Conservation (phyloP, 1,140 invertebrate species). For the Brachionus paranguensis region DNA sequence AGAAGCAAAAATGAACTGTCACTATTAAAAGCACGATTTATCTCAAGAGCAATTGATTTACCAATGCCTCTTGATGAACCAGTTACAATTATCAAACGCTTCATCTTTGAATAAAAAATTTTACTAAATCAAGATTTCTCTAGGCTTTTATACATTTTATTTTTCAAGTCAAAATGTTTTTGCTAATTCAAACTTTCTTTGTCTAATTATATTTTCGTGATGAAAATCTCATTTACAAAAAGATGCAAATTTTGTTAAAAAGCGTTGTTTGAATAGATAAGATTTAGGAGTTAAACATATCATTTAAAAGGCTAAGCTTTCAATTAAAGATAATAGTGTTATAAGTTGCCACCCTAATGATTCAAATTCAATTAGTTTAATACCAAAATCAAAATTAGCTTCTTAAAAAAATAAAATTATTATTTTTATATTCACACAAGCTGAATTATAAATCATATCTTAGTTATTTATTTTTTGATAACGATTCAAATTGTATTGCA, state of each 20-base stretch:
- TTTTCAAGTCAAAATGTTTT: neutral
- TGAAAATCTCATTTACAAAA: neutral
- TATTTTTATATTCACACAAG: neutral
- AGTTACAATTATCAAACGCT: conserved; percentile 8
- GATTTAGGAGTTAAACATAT: neutral
- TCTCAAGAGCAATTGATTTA: neutral
- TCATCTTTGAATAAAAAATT: neutral
- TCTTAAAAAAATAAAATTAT: neutral
- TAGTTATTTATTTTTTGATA: neutral
- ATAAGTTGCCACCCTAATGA: neutral
- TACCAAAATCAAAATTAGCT: neutral
- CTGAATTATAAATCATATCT: neutral
- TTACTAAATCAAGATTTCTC: neutral
- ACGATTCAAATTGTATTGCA: neutral
- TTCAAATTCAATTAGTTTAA: neutral
- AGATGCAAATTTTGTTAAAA: neutral
- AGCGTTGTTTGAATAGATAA: neutral
- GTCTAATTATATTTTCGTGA: neutral
- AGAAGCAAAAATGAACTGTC: conserved; percentile 3
- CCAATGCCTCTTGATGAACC: conserved; percentile 36
- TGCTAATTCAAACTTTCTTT: neutral
- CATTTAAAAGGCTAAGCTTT: neutral
- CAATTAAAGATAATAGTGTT: neutral
- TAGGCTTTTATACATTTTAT: neutral
- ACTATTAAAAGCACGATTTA: neutral